Evolutionary conservation across 2,113 vertebrate genomes (phyloP).

Genomic region (Hemiprocne comata): DNA sequence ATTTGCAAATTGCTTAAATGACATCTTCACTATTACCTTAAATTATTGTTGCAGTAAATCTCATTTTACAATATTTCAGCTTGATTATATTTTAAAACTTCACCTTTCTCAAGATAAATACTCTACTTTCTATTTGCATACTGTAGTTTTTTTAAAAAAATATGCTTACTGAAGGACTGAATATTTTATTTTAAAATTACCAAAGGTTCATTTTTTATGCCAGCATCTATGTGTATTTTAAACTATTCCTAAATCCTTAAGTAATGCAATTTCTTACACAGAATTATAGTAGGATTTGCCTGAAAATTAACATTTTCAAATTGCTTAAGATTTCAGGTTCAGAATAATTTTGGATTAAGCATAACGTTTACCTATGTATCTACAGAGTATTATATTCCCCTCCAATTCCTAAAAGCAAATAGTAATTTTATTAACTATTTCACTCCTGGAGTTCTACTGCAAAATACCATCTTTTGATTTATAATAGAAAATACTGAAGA

Average conservation of each 20-base stretch:
- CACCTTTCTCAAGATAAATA: constrained; percentile 74
- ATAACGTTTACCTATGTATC: not conserved
- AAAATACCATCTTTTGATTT: not conserved
- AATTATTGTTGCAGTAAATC: constrained; percentile 77
- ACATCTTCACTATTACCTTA: constrained; percentile 76
- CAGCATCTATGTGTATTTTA: not conserved
- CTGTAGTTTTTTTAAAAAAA: constrained; percentile 20
- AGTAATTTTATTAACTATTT: not conserved
- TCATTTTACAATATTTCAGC: constrained; percentile 74
- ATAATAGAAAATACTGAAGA: not conserved
- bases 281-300: constrained; percentile 38
- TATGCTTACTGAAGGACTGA: not conserved
- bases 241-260: not conserved
- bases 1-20: constrained; percentile 81
- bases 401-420: not conserved
- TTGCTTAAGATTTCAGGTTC: constrained; percentile 31
- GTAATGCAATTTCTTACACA: not conserved
- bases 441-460: not conserved
- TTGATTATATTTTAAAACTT: constrained; percentile 77
- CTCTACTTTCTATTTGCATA: constrained; percentile 58
- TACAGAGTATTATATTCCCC: not conserved
- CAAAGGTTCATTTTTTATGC: not conserved
- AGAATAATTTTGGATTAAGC: constrained; percentile 13
- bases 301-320: constrained; percentile 32
- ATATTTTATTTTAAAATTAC: constrained; percentile 33